phyloP scores from a whole-genome alignment of 2,888 invertebrate genomes.

The Pandemis cinnamomeana region DNA sequence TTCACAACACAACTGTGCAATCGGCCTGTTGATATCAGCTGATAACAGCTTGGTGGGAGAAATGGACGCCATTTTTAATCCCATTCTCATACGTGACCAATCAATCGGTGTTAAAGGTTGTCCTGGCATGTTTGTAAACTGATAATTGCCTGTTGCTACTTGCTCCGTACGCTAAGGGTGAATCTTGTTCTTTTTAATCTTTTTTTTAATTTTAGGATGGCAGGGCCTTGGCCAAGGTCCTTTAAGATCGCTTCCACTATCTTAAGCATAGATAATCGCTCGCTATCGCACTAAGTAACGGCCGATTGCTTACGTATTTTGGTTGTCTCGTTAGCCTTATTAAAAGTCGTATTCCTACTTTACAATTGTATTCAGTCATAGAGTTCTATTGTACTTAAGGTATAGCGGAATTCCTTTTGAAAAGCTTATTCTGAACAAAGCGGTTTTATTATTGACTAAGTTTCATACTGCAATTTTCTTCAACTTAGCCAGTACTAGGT shows the following conservation, averaged over 20 bases:
- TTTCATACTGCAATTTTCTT: slow-evolving; percentile 9
- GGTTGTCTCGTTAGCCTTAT: no score
- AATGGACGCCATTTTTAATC: slow-evolving; percentile 27
- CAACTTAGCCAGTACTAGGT: slow-evolving; percentile 16
- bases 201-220: no score
- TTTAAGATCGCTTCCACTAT: no score
- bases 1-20: slow-evolving; percentile 21
- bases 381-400: background rate
- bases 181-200: no score
- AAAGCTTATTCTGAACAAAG: background rate
- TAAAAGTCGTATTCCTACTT: background rate
- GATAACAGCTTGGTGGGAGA: slow-evolving; percentile 21
- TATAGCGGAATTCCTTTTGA: background rate
- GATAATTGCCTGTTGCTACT: background rate
- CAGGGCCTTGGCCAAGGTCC: no score
- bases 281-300: no score
- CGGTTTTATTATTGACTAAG: background rate
- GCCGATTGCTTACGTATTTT: no score
- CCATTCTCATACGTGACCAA: background rate
- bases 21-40: slow-evolving; percentile 20
- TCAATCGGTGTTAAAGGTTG: background rate
- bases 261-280: no score
- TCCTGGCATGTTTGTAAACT: background rate
- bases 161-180: no score
- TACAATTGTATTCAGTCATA: background rate